phyloP scores from a whole-genome alignment of 1,140 invertebrate species.

The Episyrphus balteatus region DNA sequence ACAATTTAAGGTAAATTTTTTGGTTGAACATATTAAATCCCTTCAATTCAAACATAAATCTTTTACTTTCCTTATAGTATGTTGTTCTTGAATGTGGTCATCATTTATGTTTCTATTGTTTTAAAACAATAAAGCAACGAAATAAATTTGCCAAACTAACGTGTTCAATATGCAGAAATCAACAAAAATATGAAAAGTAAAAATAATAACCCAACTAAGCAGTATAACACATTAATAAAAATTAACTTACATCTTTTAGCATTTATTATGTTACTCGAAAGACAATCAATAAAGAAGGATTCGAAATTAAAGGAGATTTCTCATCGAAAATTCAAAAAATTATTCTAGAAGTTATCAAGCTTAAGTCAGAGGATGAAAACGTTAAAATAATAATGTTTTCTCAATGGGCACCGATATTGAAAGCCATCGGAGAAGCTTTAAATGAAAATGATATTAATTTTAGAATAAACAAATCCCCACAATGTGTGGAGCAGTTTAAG shows the following conservation, averaged over 20 bases:
- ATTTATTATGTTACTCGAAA: conserved; percentile 25
- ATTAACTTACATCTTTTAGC: conserved; percentile 7
- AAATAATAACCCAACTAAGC: too few species aligned
- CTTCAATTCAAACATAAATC: not conserved
- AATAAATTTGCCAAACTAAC: conserved; percentile 10
- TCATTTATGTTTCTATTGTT: conserved; percentile 23
- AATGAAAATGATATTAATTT: conserved; percentile 47
- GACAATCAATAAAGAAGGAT: conserved; percentile 10
- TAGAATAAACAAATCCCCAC: conserved; percentile 38
- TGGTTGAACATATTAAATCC: not conserved
- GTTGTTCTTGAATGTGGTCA: conserved; percentile 32
- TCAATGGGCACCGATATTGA: conserved; percentile 53
- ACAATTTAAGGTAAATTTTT: conserved; percentile 17
- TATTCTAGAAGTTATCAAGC: conserved; percentile 45
- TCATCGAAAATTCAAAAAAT: conserved; percentile 66
- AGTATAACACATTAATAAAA: too few species aligned
- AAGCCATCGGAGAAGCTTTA: conserved; percentile 49
- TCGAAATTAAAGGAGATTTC: conserved; percentile 44
- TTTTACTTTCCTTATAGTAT: conserved; percentile 15
- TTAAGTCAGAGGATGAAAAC: conserved; percentile 43
- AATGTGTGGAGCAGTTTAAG: conserved; percentile 45
- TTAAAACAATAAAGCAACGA: conserved; percentile 11
- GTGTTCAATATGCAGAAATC: conserved; percentile 58
- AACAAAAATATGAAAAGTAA: conserved; percentile 32
- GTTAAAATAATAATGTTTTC: conserved; percentile 66